Percentiles rank a stretch among this genome's conserved stretches.
phyloP scores from a whole-genome alignment of 2,888 invertebrate genomes.

The Cephus nigrinus region DNA sequence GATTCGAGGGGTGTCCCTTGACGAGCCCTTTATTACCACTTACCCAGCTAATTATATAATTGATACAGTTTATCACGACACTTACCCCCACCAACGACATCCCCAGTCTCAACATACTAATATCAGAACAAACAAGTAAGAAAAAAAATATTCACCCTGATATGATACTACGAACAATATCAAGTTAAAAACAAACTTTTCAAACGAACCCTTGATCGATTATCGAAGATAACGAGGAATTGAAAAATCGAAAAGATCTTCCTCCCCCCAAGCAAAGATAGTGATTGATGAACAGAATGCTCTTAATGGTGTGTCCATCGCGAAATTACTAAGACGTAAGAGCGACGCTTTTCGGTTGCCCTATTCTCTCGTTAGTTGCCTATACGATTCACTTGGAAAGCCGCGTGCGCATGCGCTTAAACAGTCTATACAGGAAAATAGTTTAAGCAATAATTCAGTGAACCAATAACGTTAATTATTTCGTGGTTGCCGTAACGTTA shows the following conservation, averaged over 20 bases:
- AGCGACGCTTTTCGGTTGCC: background rate
- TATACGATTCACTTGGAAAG: background rate
- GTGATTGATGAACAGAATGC: constrained; percentile 38
- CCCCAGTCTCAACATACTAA: background rate
- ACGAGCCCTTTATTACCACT: constrained; percentile 35
- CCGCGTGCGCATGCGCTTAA: background rate
- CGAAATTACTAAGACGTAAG: constrained; percentile 4
- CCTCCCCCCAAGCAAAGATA: background rate
- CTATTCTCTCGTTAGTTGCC: background rate
- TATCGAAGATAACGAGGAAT: constrained; percentile 6
- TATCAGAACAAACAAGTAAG: background rate
- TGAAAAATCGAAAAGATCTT: constrained; percentile 37
- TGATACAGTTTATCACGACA: constrained; percentile 12
- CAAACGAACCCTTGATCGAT: background rate
- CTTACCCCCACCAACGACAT: background rate
- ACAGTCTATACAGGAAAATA: background rate
- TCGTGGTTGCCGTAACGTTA: constrained; percentile 14
- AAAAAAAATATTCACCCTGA: background rate
- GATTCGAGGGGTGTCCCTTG: constrained; percentile 21
- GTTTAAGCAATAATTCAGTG: constrained; percentile 11
- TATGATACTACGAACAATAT: background rate
- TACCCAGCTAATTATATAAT: constrained; percentile 33
- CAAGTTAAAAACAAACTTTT: background rate
- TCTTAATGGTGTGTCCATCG: constrained; percentile 28
- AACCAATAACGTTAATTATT: constrained; percentile 20